These are phyloP conservation scores for Meloidogyne chitwoodi DNA, from an alignment of 1,140 invertebrate species.

Conservation along the genomic window DNA sequence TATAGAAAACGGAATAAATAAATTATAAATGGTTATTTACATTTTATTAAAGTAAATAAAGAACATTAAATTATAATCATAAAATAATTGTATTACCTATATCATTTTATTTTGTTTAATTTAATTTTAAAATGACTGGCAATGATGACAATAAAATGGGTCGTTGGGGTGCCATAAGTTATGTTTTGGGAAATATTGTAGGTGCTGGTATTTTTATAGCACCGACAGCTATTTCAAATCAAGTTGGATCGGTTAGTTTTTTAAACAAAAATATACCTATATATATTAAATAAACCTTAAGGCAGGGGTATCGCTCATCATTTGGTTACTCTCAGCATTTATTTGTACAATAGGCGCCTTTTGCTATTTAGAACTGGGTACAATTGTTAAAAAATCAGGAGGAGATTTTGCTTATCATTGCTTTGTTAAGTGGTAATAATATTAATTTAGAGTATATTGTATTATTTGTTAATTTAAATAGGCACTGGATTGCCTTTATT, in stretches of 20 bases:
- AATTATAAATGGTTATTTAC: background rate
- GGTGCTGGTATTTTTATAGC: slow-evolving; percentile 90
- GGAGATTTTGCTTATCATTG: slow-evolving; percentile 53
- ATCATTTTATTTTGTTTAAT: no score
- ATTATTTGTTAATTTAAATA: background rate
- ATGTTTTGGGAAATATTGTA: slow-evolving; percentile 86
- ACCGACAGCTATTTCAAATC: slow-evolving; percentile 66
- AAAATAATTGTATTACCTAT: no score
- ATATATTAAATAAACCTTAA: background rate
- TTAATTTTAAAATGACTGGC: background rate
- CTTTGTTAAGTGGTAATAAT: slow-evolving; percentile 45
- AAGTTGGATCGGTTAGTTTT: slow-evolving; percentile 39
- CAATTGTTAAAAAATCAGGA: slow-evolving; percentile 40
- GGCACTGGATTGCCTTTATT: slow-evolving; percentile 41
- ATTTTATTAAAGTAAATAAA: no score
- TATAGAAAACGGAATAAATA: background rate
- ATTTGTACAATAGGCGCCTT: slow-evolving; percentile 17
- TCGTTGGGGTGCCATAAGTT: slow-evolving; percentile 44
- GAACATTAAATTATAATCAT: no score
- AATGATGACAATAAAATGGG: slow-evolving; percentile 42
- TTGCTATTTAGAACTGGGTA: slow-evolving; percentile 60
- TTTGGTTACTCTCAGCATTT: background rate
- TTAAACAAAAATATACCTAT: background rate
- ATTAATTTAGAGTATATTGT: background rate
- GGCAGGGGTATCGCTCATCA: slow-evolving; percentile 2